A percentile compares a stretch with the other conserved stretches of the same genome.
Evolutionary conservation across 2,888 invertebrate species (phyloP).

Genomic region (Alitta virens): DNA sequence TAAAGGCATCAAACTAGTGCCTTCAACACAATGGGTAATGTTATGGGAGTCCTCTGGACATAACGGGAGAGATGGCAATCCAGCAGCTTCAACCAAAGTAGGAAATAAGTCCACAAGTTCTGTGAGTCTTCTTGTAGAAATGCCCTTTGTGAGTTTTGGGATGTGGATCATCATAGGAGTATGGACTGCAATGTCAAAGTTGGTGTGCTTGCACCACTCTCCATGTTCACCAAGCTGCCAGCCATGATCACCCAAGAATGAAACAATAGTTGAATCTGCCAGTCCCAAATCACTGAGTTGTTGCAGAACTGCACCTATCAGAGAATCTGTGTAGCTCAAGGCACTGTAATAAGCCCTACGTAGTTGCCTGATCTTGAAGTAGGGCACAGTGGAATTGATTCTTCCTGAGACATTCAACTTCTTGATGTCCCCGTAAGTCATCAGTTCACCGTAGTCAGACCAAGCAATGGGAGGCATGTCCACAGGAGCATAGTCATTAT

Average conservation of each 20-base stretch:
- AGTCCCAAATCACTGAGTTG: constrained; percentile 28
- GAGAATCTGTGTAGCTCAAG: constrained; percentile 30
- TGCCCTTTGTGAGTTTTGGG: constrained; percentile 13
- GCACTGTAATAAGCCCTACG: constrained; percentile 34
- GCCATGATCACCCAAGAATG: constrained; percentile 37
- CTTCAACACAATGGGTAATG: constrained; percentile 32
- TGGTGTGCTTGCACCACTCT: constrained; percentile 22
- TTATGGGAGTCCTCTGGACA: constrained; percentile 17
- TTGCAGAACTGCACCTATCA: constrained; percentile 27
- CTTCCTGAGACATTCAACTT: constrained; percentile 7
- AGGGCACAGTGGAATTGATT: constrained; percentile 18
- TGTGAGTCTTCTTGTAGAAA: not conserved
- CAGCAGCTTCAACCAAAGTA: constrained; percentile 20
- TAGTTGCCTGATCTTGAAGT: constrained; percentile 19
- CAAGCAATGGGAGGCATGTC: constrained; percentile 21
- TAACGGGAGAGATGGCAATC: not conserved
- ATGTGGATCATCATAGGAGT: constrained; percentile 20
- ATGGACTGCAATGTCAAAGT: constrained; percentile 21
- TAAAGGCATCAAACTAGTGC: constrained; percentile 32
- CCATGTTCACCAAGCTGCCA: constrained; percentile 35
- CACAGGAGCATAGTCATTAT: constrained; percentile 17
- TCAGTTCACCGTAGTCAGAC: constrained; percentile 8
- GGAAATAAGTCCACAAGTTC: constrained; percentile 25
- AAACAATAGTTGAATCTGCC: constrained; percentile 32
- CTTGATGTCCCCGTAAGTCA: constrained; percentile 20